Percentiles rank a stretch among this genome's conserved stretches.
Evolutionary conservation across 2,113 vertebrate genomes (phyloP).

Genomic region (Chlamydotis undulata): DNA sequence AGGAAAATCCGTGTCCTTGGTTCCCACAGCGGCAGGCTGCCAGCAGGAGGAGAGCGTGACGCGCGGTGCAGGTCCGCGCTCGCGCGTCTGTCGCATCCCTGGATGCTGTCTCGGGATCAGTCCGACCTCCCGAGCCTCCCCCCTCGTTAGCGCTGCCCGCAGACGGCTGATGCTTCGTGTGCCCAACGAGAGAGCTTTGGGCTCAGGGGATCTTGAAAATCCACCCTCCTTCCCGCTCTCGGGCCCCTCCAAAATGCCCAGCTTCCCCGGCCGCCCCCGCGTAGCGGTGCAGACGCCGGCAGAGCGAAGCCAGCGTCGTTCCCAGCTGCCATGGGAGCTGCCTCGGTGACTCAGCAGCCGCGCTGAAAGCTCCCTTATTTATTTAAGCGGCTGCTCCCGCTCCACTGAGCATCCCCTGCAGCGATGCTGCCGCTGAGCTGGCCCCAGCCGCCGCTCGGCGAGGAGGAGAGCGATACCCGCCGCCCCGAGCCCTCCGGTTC

Average conservation of each 20-base stretch:
- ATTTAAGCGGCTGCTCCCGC: background rate
- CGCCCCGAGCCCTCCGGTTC: accelerated
- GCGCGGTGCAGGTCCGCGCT: background rate
- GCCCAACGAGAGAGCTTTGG: background rate
- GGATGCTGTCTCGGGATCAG: background rate
- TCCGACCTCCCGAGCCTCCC: background rate
- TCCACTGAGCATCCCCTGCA: background rate
- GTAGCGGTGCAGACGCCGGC: background rate
- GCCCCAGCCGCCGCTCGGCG: background rate
- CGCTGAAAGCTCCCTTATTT: background rate
- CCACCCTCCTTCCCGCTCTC: accelerated
- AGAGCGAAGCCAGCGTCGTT: background rate
- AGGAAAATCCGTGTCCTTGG: background rate
- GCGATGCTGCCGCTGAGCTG: background rate
- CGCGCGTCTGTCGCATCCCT: background rate
- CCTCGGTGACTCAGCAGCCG: conserved; percentile 28
- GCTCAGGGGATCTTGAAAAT: background rate
- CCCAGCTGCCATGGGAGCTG: conserved; percentile 16
- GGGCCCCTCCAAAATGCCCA: background rate
- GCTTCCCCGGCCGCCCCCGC: background rate
- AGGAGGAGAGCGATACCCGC: background rate
- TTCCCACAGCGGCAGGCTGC: background rate
- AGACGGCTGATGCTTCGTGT: no score
- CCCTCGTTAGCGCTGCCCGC: background rate
- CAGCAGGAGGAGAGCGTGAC: background rate